Conservation (phyloP, 2,888 invertebrate species). For the Rhagonycha fulva region DNA sequence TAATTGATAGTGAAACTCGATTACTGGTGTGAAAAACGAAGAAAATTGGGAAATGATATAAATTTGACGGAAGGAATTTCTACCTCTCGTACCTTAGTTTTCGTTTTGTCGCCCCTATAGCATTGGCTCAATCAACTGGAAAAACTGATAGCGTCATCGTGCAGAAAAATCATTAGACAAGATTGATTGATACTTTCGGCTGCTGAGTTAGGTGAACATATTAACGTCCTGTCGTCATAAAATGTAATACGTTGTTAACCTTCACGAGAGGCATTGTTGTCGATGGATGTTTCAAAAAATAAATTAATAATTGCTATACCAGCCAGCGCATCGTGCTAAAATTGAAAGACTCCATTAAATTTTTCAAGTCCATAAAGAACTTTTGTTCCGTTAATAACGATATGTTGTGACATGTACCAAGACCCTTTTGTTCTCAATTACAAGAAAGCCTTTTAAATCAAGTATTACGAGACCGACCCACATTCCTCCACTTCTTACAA, state of each 20-base stretch:
- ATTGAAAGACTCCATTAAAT: neutral
- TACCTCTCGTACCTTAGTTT: conserved; percentile 13
- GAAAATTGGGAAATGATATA: neutral
- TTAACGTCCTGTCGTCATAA: neutral
- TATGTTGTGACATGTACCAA: neutral
- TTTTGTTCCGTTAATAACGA: neutral
- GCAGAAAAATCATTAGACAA: conserved; percentile 37
- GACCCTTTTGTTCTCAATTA: neutral
- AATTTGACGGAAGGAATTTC: conserved; percentile 20
- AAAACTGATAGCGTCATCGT: conserved; percentile 46
- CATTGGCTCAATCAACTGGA: conserved; percentile 40
- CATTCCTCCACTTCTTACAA: neutral
- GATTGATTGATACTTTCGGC: conserved; percentile 32
- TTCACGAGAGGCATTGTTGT: neutral
- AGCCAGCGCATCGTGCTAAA: neutral
- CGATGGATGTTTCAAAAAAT: neutral
- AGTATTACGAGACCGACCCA: neutral
- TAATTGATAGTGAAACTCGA: neutral
- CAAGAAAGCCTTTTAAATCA: neutral
- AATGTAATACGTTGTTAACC: neutral
- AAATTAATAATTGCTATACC: neutral
- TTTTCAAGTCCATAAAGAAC: neutral
- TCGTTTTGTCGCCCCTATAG: conserved; percentile 40
- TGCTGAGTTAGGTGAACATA: conserved; percentile 1
- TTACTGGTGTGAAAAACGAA: conserved; percentile 1